Evolutionary conservation across 1,140 invertebrate species (phyloP).

Genomic region (Meteorus sp.): DNA sequence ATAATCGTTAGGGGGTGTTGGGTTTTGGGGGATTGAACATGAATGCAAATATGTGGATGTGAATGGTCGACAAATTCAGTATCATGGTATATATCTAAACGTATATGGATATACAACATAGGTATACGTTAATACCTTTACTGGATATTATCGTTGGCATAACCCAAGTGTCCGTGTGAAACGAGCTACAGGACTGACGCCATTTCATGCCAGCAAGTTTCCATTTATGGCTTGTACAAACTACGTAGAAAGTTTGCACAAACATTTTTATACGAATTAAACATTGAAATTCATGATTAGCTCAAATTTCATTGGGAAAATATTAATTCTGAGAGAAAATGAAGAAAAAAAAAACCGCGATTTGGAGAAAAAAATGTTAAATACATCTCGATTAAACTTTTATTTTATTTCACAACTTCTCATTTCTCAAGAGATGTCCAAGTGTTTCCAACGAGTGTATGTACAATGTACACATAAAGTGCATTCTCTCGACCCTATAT

Average conservation of each 20-base stretch:
- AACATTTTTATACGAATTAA: not conserved
- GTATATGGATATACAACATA: not conserved
- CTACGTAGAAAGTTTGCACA: slow-evolving; percentile 31
- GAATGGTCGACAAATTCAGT: not conserved
- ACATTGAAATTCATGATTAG: not conserved
- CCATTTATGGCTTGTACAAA: slow-evolving; percentile 40
- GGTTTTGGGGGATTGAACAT: not conserved
- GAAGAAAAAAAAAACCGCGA: too few species aligned
- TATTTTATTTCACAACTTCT: too few species aligned
- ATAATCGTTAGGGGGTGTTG: not conserved
- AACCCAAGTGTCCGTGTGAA: slow-evolving; percentile 29
- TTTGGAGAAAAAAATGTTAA: too few species aligned
- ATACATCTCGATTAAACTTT: too few species aligned
- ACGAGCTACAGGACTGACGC: slow-evolving; percentile 32
- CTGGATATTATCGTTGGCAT: slow-evolving; percentile 8
- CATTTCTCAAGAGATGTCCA: not conserved
- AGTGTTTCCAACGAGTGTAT: too few species aligned
- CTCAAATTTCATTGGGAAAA: too few species aligned
- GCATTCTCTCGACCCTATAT: not conserved
- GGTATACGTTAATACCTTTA: not conserved
- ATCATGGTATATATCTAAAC: not conserved
- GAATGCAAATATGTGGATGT: slow-evolving; percentile 11
- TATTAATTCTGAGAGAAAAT: too few species aligned
- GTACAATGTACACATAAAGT: not conserved
- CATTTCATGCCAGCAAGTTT: slow-evolving; percentile 42